Evolutionary conservation across 2,888 invertebrate genomes (phyloP).

Genomic region (Dicyrtoma fusca): DNA sequence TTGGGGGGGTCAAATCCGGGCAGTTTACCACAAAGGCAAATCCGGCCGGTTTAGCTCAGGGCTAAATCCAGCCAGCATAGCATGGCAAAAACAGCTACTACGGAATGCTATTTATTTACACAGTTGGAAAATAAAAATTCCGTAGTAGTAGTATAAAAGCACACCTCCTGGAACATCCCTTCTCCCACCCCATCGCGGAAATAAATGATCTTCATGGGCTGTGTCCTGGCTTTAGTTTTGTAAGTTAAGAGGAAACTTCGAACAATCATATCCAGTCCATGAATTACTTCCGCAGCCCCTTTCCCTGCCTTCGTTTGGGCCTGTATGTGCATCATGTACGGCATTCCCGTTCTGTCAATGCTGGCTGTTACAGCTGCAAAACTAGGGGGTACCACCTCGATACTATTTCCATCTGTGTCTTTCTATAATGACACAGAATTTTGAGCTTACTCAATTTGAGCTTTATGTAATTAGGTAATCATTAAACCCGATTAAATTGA

Average conservation of each 20-base stretch:
- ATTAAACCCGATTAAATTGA: not conserved
- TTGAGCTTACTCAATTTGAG: no score
- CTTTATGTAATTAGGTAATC: not conserved
- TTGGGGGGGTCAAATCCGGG: no score
- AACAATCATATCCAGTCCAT: constrained; percentile 72
- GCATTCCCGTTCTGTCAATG: constrained; percentile 38
- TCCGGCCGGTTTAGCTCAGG: no score
- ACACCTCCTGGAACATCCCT: constrained; percentile 58
- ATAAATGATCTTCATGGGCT: constrained; percentile 58
- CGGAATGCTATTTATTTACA: no score
- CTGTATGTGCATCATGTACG: constrained; percentile 38
- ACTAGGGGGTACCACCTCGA: constrained; percentile 30
- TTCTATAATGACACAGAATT: not conserved
- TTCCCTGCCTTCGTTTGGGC: constrained; percentile 38
- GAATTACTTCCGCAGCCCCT: constrained; percentile 70
- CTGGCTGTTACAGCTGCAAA: constrained; percentile 37
- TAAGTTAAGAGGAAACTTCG: constrained; percentile 69
- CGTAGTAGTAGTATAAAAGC: not conserved
- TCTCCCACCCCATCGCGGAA: constrained; percentile 60
- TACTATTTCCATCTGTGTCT: constrained; percentile 9
- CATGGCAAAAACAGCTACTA: not conserved
- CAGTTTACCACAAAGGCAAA: no score
- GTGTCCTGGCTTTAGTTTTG: constrained; percentile 60
- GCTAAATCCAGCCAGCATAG: not conserved
- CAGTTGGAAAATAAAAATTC: no score